These are phyloP conservation scores for Odocoileus hemionus DNA, from an alignment of 2,113 vertebrate species.

Conservation along the genomic window DNA sequence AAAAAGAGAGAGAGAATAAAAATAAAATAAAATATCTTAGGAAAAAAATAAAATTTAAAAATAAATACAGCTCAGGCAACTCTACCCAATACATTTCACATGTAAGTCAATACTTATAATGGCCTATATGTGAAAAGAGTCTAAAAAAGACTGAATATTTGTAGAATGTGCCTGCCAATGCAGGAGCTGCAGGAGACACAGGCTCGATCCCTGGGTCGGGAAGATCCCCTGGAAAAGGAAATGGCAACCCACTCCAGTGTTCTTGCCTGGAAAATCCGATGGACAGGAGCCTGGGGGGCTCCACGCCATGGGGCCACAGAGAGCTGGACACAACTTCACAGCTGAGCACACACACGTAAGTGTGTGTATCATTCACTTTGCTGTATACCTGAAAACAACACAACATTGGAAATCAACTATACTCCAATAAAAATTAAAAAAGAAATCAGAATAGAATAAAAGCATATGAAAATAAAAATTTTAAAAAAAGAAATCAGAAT, in stretches of 20 bases:
- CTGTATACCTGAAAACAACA: not conserved
- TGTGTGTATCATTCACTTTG: not conserved
- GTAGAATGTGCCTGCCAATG: not conserved
- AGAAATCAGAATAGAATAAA: constrained; percentile 7
- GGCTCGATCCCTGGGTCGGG: not conserved
- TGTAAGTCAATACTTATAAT: not conserved
- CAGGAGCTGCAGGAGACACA: not conserved
- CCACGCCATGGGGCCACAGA: not conserved
- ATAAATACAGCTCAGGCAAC: not conserved
- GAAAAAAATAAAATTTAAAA: not conserved
- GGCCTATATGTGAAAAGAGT: not conserved
- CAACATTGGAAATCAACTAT: not conserved
- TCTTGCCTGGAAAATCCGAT: not conserved
- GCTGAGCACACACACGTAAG: not conserved
- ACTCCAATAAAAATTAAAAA: not conserved
- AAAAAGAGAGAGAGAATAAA: not conserved
- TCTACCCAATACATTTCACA: not conserved
- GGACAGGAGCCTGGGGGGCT: not conserved
- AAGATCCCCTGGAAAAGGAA: not conserved
- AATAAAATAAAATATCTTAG: not conserved
- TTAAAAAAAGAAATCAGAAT: not conserved
- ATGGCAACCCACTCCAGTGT: not conserved
- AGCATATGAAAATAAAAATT: not conserved
- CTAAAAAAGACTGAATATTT: not conserved
- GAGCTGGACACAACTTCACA: not conserved